Conservation (phyloP, 2,888 invertebrate species). For the Achlya flavicornis region DNA sequence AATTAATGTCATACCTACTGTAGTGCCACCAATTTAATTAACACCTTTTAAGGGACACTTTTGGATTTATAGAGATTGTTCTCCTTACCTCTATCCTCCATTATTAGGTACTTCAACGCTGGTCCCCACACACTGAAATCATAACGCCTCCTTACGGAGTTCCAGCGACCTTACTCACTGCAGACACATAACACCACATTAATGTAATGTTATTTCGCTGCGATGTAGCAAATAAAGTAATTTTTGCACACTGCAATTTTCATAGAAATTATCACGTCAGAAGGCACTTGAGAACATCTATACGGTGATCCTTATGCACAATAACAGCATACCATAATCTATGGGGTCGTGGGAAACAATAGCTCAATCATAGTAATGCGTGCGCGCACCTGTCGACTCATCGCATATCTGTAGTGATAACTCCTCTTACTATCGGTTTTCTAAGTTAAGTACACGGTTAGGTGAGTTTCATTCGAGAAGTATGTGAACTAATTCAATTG, state of each 20-base stretch:
- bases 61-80: no score
- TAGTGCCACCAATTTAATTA: no score
- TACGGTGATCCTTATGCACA: background rate
- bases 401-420: conserved; percentile 42
- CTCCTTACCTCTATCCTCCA: no score
- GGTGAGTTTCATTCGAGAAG: conserved; percentile 23
- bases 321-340: conserved; percentile 27
- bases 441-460: conserved; percentile 23
- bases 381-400: conserved; percentile 70
- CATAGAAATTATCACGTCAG: background rate
- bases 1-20: no score
- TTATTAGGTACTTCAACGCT: no score
- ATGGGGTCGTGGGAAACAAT: conserved; percentile 78
- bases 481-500: no score
- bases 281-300: background rate
- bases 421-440: conserved; percentile 40
- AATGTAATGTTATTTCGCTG: background rate
- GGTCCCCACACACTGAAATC: no score
- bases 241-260: background rate
- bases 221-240: background rate
- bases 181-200: no score
- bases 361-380: conserved; percentile 74
- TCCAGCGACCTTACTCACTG: no score
- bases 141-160: no score
- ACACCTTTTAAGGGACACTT: no score